These are phyloP conservation scores for Coracopsis vasa DNA, from an alignment of 2,113 vertebrate genomes.

Conservation along the genomic window DNA sequence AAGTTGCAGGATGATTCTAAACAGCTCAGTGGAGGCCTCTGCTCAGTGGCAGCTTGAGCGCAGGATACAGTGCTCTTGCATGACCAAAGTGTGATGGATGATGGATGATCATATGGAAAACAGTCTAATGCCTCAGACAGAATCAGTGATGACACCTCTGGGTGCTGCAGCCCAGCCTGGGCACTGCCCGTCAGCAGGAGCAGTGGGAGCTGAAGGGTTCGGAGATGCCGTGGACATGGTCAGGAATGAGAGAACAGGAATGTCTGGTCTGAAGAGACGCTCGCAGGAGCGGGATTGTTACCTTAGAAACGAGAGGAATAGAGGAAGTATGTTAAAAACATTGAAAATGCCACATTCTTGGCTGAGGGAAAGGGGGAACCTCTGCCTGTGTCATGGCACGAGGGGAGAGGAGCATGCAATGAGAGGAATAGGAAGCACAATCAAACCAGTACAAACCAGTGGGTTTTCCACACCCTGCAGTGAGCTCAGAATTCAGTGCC, in stretches of 20 bases:
- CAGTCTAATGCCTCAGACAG: no score
- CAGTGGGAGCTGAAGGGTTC: fast-evolving
- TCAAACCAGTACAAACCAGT: not conserved
- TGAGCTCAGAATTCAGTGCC: not conserved
- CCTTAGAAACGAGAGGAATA: slow-evolving; percentile 7
- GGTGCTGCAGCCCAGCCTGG: not conserved
- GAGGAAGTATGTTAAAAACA: not conserved
- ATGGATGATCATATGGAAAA: not conserved
- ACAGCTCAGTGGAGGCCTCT: not conserved
- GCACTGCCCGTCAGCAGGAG: not conserved
- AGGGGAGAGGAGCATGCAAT: not conserved
- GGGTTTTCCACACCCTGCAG: not conserved
- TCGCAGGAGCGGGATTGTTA: not conserved
- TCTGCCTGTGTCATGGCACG: not conserved
- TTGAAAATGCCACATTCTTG: not conserved
- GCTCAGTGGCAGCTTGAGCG: not conserved
- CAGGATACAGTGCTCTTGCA: fast-evolving
- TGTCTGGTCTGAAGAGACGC: not conserved
- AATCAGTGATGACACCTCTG: fast-evolving
- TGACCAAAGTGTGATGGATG: not conserved
- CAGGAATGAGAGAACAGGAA: not conserved
- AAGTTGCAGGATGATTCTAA: not conserved
- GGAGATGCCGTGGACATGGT: not conserved
- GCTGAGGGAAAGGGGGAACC: not conserved
- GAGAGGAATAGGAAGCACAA: not conserved